Base-by-base conservation (phyloP, 1,140 invertebrate species). In the Bombus pascuorum region DNA sequence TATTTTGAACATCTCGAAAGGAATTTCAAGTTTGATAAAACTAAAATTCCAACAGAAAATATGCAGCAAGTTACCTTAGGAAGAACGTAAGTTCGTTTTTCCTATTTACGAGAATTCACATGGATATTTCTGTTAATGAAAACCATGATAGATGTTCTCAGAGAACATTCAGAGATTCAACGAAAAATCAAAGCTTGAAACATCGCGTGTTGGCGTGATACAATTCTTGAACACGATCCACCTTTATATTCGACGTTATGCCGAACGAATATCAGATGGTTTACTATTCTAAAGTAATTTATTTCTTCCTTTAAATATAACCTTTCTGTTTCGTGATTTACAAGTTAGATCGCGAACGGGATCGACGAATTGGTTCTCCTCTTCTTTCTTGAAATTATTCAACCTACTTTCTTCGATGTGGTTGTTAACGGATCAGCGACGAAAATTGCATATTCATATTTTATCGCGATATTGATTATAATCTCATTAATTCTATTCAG, bases 401-500 rank as follows among this genome's bases (percentile, higher is more conserved):
- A 77, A 59, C 75, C 53, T 59, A 77, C 13, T 62, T 77, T 39
- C 1, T 22, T 39, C 75, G 53, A 39, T 12, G 22, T 22, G 10
- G 34, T 77, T 62, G 37, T 57, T 12, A 74, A 15, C 22, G 22
- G 44, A 47, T 74, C 44, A 53, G 0, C 32, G 10, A 39, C 5
- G 3, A 77, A 62, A 37, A 39, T 77, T 77, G 53, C 37, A 77
- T 77, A 77, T 77, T 77, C 75, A 77, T 77, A 77, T n/a, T 37
- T 25, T 65, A 78, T 65, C 39, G 1, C 57, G n/a, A 62, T 42
- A 65, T 42, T 42, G 57, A 78, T 39, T 65, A n/a, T 22, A 77
- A 62, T 65, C 59, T 42, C 57, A 32, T 65, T 62, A 78, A 44
- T 42, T 65, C 37, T 42, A 65, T 78, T 62, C 28, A 42, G 22